Evolutionary conservation across 2,888 invertebrate species (phyloP), one percentile per base, ranked within the genome.

Genomic region (Andrena marginata): DNA sequence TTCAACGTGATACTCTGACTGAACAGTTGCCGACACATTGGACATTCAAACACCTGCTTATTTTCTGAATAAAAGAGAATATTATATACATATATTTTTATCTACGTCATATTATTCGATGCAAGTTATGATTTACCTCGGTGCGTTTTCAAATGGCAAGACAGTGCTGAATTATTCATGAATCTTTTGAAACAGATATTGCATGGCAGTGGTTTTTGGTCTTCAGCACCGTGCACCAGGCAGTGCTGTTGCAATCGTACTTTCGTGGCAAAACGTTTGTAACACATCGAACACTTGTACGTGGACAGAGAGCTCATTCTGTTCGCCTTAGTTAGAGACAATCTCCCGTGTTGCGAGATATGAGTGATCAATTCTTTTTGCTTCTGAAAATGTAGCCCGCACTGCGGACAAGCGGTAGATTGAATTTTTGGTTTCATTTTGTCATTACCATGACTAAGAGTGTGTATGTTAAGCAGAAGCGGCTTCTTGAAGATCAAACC

Each of bases 121-220:
- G 13, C 6, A 26, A 35, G 0, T 35, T 35, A 8, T 10, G 60
- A 60, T 70, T 82, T 92, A 95, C 95, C 94, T 91, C 94, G 94
- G 90, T 97, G 97, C 4, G 96, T 96, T 94, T 97, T 97, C 78
- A 96, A 92, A 92, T 97, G 97, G 87, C 97, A 96, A 2, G 96
- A 95, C 29, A 97, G 94, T 2, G 97, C 97, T 0, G 97, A 96
- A 90, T 96, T 96, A 87, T 96, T 97, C 90, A 97, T 95, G 93
- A 97, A 97, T 70, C 96, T 93, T 91, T 96, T 96, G 49, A 94
- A 94, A 89, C 97, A 97, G 62, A 95, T 94, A 54, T 95, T 94
- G 92, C 97, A 97, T 90, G 96, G 95, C 81, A 96, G 93, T 16
- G 97, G 96, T 92, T 97, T 97, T n/a, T 95, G 94, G 81, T 96